A percentile compares a stretch with the other conserved stretches of the same genome.
Conservation (phyloP, 2,888 invertebrate species). For the Plebejus melissa region DNA sequence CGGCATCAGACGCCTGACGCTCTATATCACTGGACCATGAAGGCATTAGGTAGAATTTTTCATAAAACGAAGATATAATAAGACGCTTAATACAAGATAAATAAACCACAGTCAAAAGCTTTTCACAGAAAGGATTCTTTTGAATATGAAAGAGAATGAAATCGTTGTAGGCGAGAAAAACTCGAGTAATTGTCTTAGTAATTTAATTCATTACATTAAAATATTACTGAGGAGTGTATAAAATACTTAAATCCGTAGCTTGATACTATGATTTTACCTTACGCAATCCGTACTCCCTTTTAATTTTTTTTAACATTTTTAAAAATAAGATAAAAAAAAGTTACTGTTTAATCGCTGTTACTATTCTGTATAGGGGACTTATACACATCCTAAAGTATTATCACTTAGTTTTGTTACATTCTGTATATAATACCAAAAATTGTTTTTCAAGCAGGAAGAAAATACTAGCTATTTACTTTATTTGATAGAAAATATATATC, state of each 20-base stretch:
- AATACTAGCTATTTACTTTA: background rate
- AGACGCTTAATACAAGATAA: background rate
- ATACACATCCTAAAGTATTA: too few species aligned
- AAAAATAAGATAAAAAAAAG: too few species aligned
- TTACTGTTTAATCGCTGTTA: too few species aligned
- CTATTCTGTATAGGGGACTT: too few species aligned
- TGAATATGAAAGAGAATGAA: conserved; percentile 5
- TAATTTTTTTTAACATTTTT: too few species aligned
- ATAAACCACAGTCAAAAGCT: background rate
- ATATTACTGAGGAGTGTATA: background rate
- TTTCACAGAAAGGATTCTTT: conserved; percentile 12
- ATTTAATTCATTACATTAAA: background rate
- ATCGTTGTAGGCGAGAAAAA: background rate
- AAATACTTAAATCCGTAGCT: background rate
- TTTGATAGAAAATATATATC: conserved; percentile 1
- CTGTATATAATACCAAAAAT: too few species aligned
- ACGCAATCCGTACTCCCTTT: too few species aligned
- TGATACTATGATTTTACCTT: background rate
- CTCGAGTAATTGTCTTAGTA: conserved; percentile 3
- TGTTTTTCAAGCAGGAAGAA: background rate
- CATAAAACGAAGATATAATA: background rate
- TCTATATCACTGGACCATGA: too few species aligned
- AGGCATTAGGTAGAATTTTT: too few species aligned
- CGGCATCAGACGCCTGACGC: too few species aligned
- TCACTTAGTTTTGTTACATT: too few species aligned